Percentiles rank a stretch among this genome's conserved stretches.
phyloP scores from a whole-genome alignment of 23 tunicate species.

The Trididemnum nubilum region DNA sequence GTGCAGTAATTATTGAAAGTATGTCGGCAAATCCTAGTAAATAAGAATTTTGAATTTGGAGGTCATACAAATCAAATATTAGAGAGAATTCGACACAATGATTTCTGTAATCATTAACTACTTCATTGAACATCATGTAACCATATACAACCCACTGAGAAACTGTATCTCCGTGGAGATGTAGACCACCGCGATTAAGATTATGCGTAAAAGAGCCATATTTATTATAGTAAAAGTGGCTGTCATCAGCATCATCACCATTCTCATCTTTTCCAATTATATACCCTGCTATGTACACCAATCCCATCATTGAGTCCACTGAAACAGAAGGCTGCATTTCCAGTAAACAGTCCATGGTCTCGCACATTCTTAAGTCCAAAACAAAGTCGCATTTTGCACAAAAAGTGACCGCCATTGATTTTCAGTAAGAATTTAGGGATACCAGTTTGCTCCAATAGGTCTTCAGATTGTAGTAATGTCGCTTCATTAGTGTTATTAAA shows the following conservation, averaged over 20 bases:
- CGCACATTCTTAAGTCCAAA: background rate
- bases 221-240: background rate
- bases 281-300: constrained; percentile 13
- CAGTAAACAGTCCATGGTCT: constrained; percentile 3
- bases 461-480: too few species aligned
- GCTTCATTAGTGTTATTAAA: too few species aligned
- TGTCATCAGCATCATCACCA: constrained; percentile 5
- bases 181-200: constrained; percentile 2
- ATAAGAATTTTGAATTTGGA: background rate
- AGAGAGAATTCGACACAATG: background rate
- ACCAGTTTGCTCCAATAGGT: too few species aligned
- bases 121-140: background rate
- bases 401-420: too few species aligned
- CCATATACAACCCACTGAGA: constrained; percentile 13
- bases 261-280: constrained; percentile 16
- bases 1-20: background rate
- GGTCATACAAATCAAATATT: background rate
- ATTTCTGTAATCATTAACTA: background rate
- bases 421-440: too few species aligned
- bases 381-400: too few species aligned
- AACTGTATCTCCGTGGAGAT: background rate
- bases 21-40: background rate
- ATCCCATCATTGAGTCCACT: background rate
- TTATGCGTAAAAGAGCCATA: background rate
- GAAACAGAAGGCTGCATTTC: background rate